These are phyloP conservation scores for Spicauda simplicius DNA, from an alignment of 2,888 invertebrate species.

Conservation along the genomic window DNA sequence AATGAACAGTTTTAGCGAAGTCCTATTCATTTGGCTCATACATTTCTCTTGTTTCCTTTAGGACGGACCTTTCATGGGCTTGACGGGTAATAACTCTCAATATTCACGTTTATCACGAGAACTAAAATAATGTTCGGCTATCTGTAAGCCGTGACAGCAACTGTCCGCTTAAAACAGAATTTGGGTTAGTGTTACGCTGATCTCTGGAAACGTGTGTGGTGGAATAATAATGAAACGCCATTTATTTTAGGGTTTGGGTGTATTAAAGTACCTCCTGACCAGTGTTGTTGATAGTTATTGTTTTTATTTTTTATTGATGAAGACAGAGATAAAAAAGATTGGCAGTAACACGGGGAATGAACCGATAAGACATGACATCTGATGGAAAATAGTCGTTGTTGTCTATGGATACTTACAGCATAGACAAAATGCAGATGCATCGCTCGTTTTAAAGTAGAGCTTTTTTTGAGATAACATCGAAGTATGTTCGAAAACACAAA, in stretches of 20 bases:
- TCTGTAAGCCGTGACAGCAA: constrained; percentile 42
- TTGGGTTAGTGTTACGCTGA: constrained; percentile 41
- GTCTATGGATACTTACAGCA: no score
- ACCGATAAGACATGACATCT: no score
- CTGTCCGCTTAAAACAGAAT: constrained; percentile 42
- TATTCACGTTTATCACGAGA: constrained; percentile 52
- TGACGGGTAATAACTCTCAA: constrained; percentile 48
- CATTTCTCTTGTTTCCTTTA: neutral
- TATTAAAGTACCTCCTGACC: neutral
- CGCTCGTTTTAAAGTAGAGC: no score
- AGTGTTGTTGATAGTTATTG: neutral
- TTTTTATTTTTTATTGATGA: no score
- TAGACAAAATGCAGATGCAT: no score
- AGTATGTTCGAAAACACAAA: no score
- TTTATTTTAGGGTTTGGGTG: constrained; percentile 12
- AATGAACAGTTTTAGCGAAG: neutral
- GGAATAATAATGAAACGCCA: constrained; percentile 13
- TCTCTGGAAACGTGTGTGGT: constrained; percentile 4
- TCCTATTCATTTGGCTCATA: neutral
- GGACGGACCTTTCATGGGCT: neutral
- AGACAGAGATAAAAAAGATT: no score
- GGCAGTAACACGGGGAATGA: no score
- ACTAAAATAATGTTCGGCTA: constrained; percentile 52
- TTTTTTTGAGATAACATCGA: no score
- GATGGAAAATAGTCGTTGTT: no score